phyloP scores from a whole-genome alignment of 1,140 invertebrate species.

The Diachasmimorpha longicaudata region DNA sequence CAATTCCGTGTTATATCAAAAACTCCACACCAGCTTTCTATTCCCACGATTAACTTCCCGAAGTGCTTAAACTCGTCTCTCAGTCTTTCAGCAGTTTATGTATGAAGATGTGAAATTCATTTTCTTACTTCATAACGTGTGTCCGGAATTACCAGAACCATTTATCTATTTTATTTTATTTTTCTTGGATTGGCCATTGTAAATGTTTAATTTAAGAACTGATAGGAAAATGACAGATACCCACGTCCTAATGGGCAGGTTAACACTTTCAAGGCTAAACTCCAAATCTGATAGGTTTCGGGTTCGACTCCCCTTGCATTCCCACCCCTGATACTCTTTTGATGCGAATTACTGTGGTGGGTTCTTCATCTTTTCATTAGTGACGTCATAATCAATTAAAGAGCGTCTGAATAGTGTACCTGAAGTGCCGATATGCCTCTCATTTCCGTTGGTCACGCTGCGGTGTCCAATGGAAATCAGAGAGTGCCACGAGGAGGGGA shows the following conservation, averaged over 20 bases:
- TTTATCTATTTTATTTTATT: too few relatives aligned
- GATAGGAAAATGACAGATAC: too few relatives aligned
- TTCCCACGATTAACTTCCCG: conserved; percentile 44
- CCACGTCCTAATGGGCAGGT: too few relatives aligned
- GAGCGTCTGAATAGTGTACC: background rate
- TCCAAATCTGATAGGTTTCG: too few relatives aligned
- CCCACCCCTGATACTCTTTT: too few relatives aligned
- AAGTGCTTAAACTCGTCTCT: conserved; percentile 9
- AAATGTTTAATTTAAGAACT: background rate
- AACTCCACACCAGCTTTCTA: conserved; percentile 40
- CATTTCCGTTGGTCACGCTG: background rate
- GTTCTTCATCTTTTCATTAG: conserved; percentile 43
- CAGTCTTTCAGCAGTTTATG: conserved; percentile 11
- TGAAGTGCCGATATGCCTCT: background rate
- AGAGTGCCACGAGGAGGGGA: background rate
- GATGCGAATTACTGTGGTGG: background rate
- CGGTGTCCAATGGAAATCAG: background rate
- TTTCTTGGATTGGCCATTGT: background rate
- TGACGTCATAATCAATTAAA: conserved; percentile 53
- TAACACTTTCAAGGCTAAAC: too few relatives aligned
- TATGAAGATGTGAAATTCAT: conserved; percentile 13
- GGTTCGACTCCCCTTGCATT: too few relatives aligned
- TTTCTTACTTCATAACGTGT: background rate
- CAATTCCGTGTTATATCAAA: conserved; percentile 5
- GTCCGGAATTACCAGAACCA: background rate